A percentile compares a stretch with the other conserved stretches of the same genome.
Conservation (phyloP, 2,797 vertebrate species). For the Pseudocheirus occidentalis region DNA sequence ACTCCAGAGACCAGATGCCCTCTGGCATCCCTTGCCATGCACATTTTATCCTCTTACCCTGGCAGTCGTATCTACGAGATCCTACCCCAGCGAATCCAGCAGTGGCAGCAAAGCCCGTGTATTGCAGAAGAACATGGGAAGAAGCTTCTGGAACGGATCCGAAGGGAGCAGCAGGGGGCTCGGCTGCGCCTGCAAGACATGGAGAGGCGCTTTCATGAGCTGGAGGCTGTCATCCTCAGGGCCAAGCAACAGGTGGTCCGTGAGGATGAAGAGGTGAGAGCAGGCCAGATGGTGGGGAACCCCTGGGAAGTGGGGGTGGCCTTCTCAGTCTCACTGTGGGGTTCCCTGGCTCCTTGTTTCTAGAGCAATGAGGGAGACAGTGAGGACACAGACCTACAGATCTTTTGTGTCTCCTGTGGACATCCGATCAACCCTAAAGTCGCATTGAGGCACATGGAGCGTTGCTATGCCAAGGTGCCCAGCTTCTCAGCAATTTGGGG, state of each 20-base stretch:
- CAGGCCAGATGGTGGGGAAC: fast-evolving
- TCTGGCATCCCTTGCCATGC: background rate
- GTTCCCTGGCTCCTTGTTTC: background rate
- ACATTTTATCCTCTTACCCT: background rate
- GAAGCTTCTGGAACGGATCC: slow-evolving; percentile 95
- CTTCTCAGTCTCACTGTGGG: background rate
- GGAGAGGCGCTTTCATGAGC: slow-evolving; percentile 95
- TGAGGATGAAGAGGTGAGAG: slow-evolving; percentile 93
- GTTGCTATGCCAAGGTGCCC: slow-evolving; percentile 95
- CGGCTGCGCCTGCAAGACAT: slow-evolving; percentile 94
- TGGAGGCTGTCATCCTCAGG: slow-evolving; percentile 93
- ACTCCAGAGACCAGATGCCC: too few relatives aligned
- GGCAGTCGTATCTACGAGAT: slow-evolving; percentile 94
- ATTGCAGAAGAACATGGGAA: slow-evolving; percentile 96
- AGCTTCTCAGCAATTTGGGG: slow-evolving; percentile 29
- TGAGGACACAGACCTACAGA: slow-evolving; percentile 95
- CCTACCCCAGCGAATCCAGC: slow-evolving; percentile 95
- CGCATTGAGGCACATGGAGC: slow-evolving; percentile 95
- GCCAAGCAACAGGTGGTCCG: slow-evolving; percentile 95
- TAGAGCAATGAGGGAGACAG: slow-evolving; percentile 94
- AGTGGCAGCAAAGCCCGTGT: slow-evolving; percentile 98
- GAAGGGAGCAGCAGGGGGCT: slow-evolving; percentile 93
- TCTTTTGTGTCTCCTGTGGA: slow-evolving; percentile 96
- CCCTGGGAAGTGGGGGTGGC: fast-evolving
- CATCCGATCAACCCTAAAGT: slow-evolving; percentile 96